Conservation (phyloP, 2,797 vertebrate genomes). For the Botia almorhae region DNA sequence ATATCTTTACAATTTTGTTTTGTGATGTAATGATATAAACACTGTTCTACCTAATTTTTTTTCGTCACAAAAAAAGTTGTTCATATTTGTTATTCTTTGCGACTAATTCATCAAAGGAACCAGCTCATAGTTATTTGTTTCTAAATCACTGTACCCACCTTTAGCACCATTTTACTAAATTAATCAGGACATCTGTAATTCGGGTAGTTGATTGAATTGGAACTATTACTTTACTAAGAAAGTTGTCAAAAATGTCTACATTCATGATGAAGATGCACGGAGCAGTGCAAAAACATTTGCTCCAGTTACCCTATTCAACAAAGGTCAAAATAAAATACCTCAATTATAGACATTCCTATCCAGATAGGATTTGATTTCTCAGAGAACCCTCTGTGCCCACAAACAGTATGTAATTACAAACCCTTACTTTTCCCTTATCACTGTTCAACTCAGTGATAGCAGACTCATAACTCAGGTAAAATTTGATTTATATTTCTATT, state of each 20-base stretch:
- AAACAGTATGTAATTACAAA: neutral
- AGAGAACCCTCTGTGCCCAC: neutral
- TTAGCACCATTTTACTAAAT: too few relatives aligned
- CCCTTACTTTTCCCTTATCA: neutral
- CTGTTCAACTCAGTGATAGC: neutral
- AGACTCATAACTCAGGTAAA: neutral
- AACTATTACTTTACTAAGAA: neutral
- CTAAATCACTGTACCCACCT: too few relatives aligned
- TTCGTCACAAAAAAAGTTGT: too few relatives aligned
- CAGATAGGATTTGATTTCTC: neutral
- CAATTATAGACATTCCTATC: neutral
- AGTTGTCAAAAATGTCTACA: neutral
- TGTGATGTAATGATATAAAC: too few relatives aligned
- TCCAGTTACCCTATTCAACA: neutral
- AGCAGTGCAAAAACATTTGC: neutral
- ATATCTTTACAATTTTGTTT: too few relatives aligned
- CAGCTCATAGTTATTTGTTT: too few relatives aligned
- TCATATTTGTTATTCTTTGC: too few relatives aligned
- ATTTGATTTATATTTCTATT: neutral
- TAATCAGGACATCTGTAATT: too few relatives aligned
- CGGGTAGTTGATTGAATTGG: too few relatives aligned
- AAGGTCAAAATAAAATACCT: slow-evolving; percentile 1
- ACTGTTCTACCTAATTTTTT: too few relatives aligned
- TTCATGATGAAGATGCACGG: neutral
- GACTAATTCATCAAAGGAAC: too few relatives aligned